Conservation (phyloP, 2,888 invertebrate species). For the Trypoxylon attenuatum region DNA sequence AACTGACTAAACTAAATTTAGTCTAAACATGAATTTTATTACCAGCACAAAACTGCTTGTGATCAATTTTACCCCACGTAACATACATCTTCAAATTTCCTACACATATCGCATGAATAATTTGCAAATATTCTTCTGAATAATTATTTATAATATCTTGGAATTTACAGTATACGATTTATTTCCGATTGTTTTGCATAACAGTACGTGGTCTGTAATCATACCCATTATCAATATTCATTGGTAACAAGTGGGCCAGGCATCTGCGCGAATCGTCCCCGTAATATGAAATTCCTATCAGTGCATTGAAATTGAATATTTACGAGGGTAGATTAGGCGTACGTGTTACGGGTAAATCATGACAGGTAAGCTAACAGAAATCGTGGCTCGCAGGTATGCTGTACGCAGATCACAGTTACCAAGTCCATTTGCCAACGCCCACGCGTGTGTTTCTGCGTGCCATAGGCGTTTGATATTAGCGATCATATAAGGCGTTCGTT, state of each 20-base stretch:
- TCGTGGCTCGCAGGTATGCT: not conserved
- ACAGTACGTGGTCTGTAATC: too few species aligned
- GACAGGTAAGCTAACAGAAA: not conserved
- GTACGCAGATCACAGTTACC: not conserved
- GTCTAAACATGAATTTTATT: too few species aligned
- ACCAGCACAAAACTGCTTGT: too few species aligned
- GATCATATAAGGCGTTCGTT: constrained; percentile 42
- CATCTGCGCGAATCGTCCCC: not conserved
- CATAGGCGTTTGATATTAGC: constrained; percentile 41
- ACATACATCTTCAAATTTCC: too few species aligned
- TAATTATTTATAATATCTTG: too few species aligned
- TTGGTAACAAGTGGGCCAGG: not conserved
- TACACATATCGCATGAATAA: too few species aligned
- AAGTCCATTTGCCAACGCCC: constrained; percentile 36
- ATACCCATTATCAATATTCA: too few species aligned
- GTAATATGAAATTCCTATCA: not conserved
- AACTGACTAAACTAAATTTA: too few species aligned
- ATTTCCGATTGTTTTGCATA: too few species aligned
- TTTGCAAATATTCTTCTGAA: too few species aligned
- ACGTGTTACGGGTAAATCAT: not conserved
- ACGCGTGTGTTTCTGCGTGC: constrained; percentile 32
- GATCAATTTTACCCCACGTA: too few species aligned
- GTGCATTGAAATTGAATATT: not conserved
- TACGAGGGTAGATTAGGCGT: constrained; percentile 19
- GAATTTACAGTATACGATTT: too few species aligned